phyloP scores from a whole-genome alignment of 2,888 invertebrate species.

The Boloria euphrosyne region DNA sequence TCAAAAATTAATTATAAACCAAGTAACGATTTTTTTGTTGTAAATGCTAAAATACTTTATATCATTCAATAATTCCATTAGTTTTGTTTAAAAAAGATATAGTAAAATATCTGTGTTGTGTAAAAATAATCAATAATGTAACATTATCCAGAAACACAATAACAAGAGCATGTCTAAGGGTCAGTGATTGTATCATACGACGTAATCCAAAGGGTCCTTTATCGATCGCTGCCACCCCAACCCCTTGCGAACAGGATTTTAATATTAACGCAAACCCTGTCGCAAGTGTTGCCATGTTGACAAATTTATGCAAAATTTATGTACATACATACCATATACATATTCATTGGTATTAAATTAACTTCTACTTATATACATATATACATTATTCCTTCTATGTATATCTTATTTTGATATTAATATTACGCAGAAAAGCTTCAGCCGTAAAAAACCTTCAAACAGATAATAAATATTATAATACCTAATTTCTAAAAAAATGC shows the following conservation, averaged over 20 bases:
- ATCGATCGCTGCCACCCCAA: constrained; percentile 31
- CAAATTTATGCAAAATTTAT: background rate
- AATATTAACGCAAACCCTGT: constrained; percentile 16
- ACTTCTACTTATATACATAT: too few species aligned
- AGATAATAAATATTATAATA: too few species aligned
- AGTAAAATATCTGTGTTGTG: background rate
- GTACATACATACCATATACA: background rate
- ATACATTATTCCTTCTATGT: too few species aligned
- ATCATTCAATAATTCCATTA: too few species aligned
- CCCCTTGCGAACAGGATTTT: constrained; percentile 17
- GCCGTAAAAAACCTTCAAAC: too few species aligned
- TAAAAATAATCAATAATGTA: constrained; percentile 5
- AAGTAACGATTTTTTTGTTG: too few species aligned
- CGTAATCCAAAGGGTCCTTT: constrained; percentile 24
- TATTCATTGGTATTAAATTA: background rate
- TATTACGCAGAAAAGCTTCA: too few species aligned
- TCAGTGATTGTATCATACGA: constrained; percentile 23
- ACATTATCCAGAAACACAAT: constrained; percentile 11
- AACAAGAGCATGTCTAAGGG: constrained; percentile 17
- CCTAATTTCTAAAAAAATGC: too few species aligned
- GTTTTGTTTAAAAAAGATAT: background rate
- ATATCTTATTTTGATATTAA: too few species aligned
- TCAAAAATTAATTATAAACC: too few species aligned
- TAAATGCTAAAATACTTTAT: too few species aligned
- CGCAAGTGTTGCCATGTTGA: constrained; percentile 3